A percentile compares a stretch with the other conserved stretches of the same genome.
phyloP scores from a whole-genome alignment of 2,113 vertebrate species.

The Tapirus terrestris region DNA sequence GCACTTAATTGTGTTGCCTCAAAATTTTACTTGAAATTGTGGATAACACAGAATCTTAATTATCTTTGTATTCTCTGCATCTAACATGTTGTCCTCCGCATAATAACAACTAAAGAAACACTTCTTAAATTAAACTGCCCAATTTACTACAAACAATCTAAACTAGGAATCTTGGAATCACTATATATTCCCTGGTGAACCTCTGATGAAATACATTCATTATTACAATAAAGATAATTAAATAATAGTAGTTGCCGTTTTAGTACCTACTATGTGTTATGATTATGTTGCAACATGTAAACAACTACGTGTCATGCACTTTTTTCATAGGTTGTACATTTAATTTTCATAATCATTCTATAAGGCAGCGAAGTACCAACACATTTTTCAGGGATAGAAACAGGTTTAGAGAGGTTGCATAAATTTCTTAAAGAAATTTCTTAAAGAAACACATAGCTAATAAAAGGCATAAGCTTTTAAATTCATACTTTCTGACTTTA shows the following conservation, averaged over 20 bases:
- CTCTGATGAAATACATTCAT: not conserved
- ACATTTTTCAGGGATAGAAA: not conserved
- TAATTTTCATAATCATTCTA: slow-evolving; percentile 15
- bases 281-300: not conserved
- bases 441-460: not conserved
- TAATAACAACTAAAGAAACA: not conserved
- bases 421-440: not conserved
- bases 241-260: not conserved
- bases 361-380: not conserved
- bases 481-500: not conserved
- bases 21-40: not conserved
- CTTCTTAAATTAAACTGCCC: not conserved
- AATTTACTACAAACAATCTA: not conserved
- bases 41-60: not conserved
- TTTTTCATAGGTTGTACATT: not conserved
- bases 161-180: not conserved
- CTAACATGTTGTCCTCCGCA: not conserved
- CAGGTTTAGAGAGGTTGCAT: not conserved
- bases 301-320: not conserved
- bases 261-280: not conserved
- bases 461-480: not conserved
- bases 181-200: not conserved
- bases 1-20: not conserved
- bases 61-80: not conserved
- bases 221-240: not conserved